Evolutionary conservation across 1,140 invertebrate genomes (phyloP), one percentile per base, ranked within the genome.

Genomic region (Drosophila tropicalis): DNA sequence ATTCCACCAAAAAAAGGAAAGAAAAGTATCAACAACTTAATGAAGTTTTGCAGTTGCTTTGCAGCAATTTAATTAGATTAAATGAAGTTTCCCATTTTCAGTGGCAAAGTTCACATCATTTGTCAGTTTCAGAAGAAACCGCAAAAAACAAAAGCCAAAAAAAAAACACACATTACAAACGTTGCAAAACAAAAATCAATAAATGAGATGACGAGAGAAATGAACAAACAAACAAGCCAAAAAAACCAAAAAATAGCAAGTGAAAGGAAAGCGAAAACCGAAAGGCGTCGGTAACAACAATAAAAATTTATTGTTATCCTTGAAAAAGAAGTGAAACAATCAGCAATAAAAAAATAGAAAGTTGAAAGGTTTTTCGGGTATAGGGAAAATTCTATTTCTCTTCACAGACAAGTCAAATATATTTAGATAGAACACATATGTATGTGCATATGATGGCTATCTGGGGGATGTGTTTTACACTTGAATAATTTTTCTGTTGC

Each of bases 241-340:
- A 15, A 76, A 76, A n/a, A n/a, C n/a, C 57, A 70, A 76, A 71
- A 77, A 62, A 68, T 67, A 87, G 62, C 58, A 71, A 73, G 36
- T 32, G 29, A 44, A 51, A 76, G 58, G 39, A 67, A 62, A 66
- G 41, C 61, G 56, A 54, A 67, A 57, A 66, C 40, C 61, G 56
- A 81, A 81, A 83, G 62, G 69, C 71, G 66, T 76, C 68, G 69
- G 76, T 62, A 78, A 75, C 67, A 79, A 81, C 79, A 79, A 87
- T 87, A 87, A 87, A 87, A 80, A 87, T 87, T 87, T 86, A 87
- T 87, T 86, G 83, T 82, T 87, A 82, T 87, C 83, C 79, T 81
- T 56, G 44, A 51, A 67, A 77, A 76, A 80, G 65, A 82, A 87
- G 76, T 76, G 76, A 87, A 87, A 87, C 83, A 87, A 87, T 87